Base-by-base conservation (phyloP, 1,140 invertebrate genomes). In the Cydia strobilella region DNA sequence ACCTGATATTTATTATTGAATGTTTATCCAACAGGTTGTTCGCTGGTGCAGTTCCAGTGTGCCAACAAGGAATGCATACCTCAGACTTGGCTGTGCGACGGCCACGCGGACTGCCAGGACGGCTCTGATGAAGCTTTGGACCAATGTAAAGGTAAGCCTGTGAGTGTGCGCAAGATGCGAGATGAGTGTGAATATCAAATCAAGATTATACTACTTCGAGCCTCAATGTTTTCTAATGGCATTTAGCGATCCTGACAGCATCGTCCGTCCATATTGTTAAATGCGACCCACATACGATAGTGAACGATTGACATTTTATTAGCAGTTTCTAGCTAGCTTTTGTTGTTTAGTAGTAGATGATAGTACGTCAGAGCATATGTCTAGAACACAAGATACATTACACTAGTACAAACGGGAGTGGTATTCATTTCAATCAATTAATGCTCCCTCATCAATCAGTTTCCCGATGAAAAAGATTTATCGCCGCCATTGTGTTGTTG, bases 51-150 rank as follows among this genome's bases (percentile, higher is more conserved):
- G 84, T 97, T 97, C 86, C 94, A 94, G 84, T 97, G 97, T 87
- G 94, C 88, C 66, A 96, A 96, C 82, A 96, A 96, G 78, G 95
- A 94, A 82, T 98, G 97, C 91, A 97, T 98, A 90, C 96, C 97
- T 6, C 93, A 95, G 74, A 92, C 96, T 79, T 98, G 97, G 94
- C 93, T 95, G 25, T 97, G 97, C 84, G 97, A 98, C 82, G 95
- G 95, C 72, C 94, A 96, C 74, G 94, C 96, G 80, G 97, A 98
- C 86, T 98, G 97, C 88, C 94, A 93, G 45, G 97, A 97, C 91
- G 95, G 95, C 80, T 96, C 96, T 18, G 97, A 98, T 86, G 97
- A 98, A 90, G 94, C 93, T 82, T 90, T 94, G 6, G 89, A 94
- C 27, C 93, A 95, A 89, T 97, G 96, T 86, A 95, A 95, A 92